A percentile compares a stretch with the other conserved stretches of the same genome.
Conservation (phyloP, 2,888 invertebrate species). For the Caenorhabditis sp. region DNA sequence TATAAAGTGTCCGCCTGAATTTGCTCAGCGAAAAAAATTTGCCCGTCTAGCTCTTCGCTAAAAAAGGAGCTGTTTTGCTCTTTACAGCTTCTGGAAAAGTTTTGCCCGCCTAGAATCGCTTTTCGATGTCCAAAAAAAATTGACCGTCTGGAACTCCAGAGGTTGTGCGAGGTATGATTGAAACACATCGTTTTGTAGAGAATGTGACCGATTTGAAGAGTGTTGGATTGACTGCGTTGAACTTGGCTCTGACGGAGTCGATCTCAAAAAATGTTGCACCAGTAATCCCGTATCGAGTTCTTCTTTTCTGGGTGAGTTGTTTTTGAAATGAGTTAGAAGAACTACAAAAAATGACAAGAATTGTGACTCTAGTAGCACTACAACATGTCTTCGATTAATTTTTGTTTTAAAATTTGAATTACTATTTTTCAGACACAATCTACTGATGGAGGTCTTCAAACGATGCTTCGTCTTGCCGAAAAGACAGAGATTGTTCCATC, state of each 20-base stretch:
- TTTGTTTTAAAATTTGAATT: conserved; percentile 2
- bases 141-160: too few relatives aligned
- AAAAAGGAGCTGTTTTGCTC: too few relatives aligned
- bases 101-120: too few relatives aligned
- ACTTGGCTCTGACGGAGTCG: conserved; percentile 16
- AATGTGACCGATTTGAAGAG: conserved; percentile 11
- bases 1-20: too few relatives aligned
- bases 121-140: too few relatives aligned
- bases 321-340: too few relatives aligned
- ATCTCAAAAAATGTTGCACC: conserved; percentile 21
- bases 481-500: conserved; percentile 18
- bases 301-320: conserved; percentile 19
- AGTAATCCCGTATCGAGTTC: conserved; percentile 31
- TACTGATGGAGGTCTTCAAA: conserved; percentile 14
- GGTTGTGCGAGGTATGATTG: too few relatives aligned
- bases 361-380: too few relatives aligned
- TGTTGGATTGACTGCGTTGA: conserved; percentile 26
- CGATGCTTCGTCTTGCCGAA: conserved; percentile 26
- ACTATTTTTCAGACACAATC: not conserved
- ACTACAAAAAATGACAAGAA: too few relatives aligned
- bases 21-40: too few relatives aligned
- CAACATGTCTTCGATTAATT: not conserved
- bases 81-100: too few relatives aligned
- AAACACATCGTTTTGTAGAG: conserved; percentile 28
- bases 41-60: not conserved